Evolutionary conservation across 2,888 invertebrate genomes (phyloP).

Genomic region (Caenorhabditis sinica): DNA sequence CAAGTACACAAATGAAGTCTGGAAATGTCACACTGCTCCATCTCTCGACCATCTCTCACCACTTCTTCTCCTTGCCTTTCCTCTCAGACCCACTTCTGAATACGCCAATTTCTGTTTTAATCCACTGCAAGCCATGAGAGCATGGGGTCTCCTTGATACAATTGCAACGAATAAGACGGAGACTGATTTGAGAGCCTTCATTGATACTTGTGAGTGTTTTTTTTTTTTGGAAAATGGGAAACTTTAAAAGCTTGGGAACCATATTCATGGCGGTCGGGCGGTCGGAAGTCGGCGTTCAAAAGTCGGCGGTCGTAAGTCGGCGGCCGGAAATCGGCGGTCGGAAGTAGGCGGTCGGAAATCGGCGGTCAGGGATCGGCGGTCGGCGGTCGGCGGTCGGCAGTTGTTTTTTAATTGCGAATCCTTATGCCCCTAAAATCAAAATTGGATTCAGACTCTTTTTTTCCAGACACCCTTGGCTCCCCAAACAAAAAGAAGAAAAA

Average conservation of each 20-base stretch:
- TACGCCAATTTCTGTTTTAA: conserved; percentile 34
- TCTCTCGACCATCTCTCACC: not conserved
- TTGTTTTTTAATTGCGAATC: not conserved
- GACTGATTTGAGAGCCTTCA: conserved; percentile 10
- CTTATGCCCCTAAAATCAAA: too few relatives aligned
- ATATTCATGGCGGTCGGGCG: too few relatives aligned
- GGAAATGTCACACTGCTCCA: not conserved
- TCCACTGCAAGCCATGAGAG: conserved; percentile 50
- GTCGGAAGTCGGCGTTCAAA: too few relatives aligned
- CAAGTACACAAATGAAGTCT: conserved; percentile 1
- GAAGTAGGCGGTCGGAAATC: too few relatives aligned
- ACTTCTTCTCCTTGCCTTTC: not conserved
- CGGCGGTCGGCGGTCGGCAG: not conserved
- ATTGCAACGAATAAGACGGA: conserved; percentile 44
- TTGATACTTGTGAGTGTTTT: conserved; percentile 46
- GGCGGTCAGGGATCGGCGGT: too few relatives aligned
- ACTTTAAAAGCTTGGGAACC: too few relatives aligned
- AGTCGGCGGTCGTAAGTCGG: too few relatives aligned
- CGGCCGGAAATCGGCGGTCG: too few relatives aligned
- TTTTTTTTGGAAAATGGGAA: too few relatives aligned
- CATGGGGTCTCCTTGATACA: conserved; percentile 43
- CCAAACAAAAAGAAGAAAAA: not conserved
- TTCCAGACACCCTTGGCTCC: not conserved
- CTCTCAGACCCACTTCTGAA: not conserved
- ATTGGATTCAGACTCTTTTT: too few relatives aligned